These are phyloP conservation scores for Burhinus bistriatus DNA, from an alignment of 2,113 vertebrate genomes.

Conservation along the genomic window DNA sequence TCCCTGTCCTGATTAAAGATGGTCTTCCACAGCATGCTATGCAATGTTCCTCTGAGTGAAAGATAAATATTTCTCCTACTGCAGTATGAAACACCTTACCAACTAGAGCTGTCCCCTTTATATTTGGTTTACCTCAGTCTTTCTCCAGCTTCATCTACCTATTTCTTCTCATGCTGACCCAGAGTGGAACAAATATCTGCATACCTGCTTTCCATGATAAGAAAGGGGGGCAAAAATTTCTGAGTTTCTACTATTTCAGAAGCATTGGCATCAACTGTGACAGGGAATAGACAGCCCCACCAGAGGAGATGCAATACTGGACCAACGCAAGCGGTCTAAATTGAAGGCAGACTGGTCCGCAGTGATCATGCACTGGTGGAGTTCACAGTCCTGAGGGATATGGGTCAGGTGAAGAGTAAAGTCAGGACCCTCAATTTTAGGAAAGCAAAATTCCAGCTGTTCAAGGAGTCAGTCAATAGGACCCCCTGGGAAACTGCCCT, in stretches of 20 bases:
- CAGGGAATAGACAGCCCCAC: neutral
- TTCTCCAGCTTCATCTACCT: neutral
- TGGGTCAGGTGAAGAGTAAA: neutral
- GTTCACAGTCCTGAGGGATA: neutral
- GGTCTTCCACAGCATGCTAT: fast-evolving
- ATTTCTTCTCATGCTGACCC: neutral
- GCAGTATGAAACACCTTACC: neutral
- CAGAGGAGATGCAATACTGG: neutral
- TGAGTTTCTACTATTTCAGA: neutral
- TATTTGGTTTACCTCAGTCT: neutral
- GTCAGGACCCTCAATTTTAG: neutral
- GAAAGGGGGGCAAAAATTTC: neutral
- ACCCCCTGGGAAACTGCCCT: too few species aligned
- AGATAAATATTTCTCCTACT: neutral
- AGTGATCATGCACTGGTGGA: neutral
- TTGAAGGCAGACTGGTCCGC: neutral
- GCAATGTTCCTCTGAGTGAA: neutral
- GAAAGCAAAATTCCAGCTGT: neutral
- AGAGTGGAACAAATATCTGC: neutral
- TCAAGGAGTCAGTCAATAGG: too few species aligned
- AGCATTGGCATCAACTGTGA: neutral
- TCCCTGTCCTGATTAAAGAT: neutral
- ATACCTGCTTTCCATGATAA: neutral
- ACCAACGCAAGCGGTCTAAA: neutral
- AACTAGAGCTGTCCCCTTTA: neutral